These are phyloP conservation scores for Periphyllus acericola DNA, from an alignment of 2,888 invertebrate species.

Conservation along the genomic window DNA sequence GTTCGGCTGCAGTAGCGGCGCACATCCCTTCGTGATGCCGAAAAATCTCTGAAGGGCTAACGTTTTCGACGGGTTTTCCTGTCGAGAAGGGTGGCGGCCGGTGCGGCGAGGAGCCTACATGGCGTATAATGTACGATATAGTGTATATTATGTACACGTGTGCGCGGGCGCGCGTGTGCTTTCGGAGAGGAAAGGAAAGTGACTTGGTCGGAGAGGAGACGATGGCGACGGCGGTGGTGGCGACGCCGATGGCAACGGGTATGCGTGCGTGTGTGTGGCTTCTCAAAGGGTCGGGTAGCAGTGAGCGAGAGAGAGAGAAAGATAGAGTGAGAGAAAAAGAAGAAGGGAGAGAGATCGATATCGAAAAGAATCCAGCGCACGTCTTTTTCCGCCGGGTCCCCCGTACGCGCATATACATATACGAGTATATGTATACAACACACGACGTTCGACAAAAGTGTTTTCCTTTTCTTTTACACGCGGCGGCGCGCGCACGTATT, in stretches of 20 bases:
- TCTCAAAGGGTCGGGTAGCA: conserved; percentile 26
- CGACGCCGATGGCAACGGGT: not conserved
- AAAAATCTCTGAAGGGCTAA: conserved; percentile 16
- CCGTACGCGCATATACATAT: not conserved
- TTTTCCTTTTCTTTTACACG: conserved; percentile 1
- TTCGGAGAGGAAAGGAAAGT: conserved; percentile 24
- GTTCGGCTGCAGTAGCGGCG: not conserved
- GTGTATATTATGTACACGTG: not conserved
- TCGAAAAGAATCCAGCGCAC: conserved; percentile 59
- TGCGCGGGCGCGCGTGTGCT: not conserved
- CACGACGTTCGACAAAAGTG: conserved; percentile 31
- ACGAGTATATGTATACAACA: not conserved
- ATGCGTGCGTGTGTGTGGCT: not conserved
- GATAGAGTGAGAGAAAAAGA: conserved; percentile 26
- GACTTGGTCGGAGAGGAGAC: conserved; percentile 19
- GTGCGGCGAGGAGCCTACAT: not conserved
- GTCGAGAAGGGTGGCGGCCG: conserved; percentile 18
- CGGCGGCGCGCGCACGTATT: not conserved
- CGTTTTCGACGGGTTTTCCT: conserved; percentile 43
- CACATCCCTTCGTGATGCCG: not conserved
- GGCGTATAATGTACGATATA: not conserved
- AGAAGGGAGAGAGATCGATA: conserved; percentile 59
- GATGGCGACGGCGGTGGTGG: not conserved
- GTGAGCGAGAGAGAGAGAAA: conserved; percentile 19
- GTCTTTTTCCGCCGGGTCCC: conserved; percentile 31